Conservation (phyloP, 2,888 invertebrate species). For the Liodrosophila aerea region DNA sequence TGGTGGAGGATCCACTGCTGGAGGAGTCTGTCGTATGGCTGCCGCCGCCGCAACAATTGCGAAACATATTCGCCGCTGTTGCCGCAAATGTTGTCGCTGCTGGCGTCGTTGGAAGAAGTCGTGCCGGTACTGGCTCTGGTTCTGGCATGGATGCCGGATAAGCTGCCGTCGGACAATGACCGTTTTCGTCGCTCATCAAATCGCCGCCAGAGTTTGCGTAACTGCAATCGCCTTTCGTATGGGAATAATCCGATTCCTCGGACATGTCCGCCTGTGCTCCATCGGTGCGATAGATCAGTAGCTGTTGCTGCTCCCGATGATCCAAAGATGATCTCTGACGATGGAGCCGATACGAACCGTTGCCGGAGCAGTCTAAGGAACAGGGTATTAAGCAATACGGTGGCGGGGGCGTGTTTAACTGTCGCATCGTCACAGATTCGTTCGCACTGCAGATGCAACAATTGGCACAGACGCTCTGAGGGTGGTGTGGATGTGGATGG, state of each 20-base stretch:
- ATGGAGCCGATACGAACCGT: slow-evolving; percentile 27
- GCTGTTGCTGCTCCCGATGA: slow-evolving; percentile 44
- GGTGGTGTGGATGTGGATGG: slow-evolving; percentile 80
- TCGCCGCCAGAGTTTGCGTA: slow-evolving; percentile 78
- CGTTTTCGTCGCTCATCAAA: slow-evolving; percentile 71
- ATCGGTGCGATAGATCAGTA: not conserved
- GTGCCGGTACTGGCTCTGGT: slow-evolving; percentile 12
- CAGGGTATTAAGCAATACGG: slow-evolving; percentile 58
- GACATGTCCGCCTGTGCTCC: slow-evolving; percentile 38
- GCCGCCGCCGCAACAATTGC: slow-evolving; percentile 77
- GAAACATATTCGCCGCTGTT: slow-evolving; percentile 72
- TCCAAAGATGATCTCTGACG: no score
- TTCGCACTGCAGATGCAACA: slow-evolving; percentile 39
- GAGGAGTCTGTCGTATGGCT: slow-evolving; percentile 62
- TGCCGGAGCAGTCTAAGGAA: slow-evolving; percentile 56
- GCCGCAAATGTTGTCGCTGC: slow-evolving; percentile 52
- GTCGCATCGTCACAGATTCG: slow-evolving; percentile 41
- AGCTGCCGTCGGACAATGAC: slow-evolving; percentile 5
- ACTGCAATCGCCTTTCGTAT: slow-evolving; percentile 69
- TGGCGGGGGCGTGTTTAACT: slow-evolving; percentile 56
- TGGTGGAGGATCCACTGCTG: slow-evolving; percentile 27
- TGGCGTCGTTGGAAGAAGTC: slow-evolving; percentile 19
- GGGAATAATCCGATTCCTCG: slow-evolving; percentile 47
- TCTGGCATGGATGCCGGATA: slow-evolving; percentile 9
- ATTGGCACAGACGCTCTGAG: slow-evolving; percentile 47